phyloP scores from a whole-genome alignment of 2,113 vertebrate genomes.

The Phoxinus phoxinus region DNA sequence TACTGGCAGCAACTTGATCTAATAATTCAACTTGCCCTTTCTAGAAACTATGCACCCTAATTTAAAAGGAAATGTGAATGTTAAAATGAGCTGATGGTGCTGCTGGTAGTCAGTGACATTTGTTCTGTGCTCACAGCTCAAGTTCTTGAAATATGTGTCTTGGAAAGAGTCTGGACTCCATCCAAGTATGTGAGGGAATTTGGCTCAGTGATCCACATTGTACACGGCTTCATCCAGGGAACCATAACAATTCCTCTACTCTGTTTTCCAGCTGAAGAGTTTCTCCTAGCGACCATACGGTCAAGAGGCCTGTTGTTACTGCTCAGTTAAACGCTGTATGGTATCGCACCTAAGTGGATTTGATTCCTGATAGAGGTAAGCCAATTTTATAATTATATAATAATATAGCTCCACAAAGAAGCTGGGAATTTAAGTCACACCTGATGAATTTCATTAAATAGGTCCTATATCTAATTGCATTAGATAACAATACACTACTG shows the following conservation, averaged over 20 bases:
- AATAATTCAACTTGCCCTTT: slow-evolving; percentile 10
- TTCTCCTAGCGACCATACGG: slow-evolving; percentile 52
- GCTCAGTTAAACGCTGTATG: background rate
- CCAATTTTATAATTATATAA: background rate
- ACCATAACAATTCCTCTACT: slow-evolving; percentile 29
- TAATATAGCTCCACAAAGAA: background rate
- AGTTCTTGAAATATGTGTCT: slow-evolving; percentile 31
- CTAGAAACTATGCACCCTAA: background rate
- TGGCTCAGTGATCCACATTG: slow-evolving; percentile 16
- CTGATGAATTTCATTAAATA: background rate
- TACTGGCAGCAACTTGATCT: background rate
- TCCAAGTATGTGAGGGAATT: slow-evolving; percentile 24
- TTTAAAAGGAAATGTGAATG: slow-evolving; percentile 24
- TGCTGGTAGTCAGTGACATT: slow-evolving; percentile 22
- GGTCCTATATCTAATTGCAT: background rate
- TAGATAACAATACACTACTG: background rate
- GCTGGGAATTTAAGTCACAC: background rate
- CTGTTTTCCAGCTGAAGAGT: slow-evolving; percentile 15
- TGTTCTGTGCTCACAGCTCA: slow-evolving; percentile 13
- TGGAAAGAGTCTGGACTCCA: slow-evolving; percentile 30
- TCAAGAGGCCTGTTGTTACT: slow-evolving; percentile 31
- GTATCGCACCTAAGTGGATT: background rate
- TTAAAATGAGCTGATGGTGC: slow-evolving; percentile 25
- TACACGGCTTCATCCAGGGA: slow-evolving; percentile 59
- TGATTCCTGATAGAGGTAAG: background rate